These are phyloP conservation scores for Patiria pectinifera DNA, from an alignment of 53 echinoderm and acorn worm genomes.

Conservation along the genomic window DNA sequence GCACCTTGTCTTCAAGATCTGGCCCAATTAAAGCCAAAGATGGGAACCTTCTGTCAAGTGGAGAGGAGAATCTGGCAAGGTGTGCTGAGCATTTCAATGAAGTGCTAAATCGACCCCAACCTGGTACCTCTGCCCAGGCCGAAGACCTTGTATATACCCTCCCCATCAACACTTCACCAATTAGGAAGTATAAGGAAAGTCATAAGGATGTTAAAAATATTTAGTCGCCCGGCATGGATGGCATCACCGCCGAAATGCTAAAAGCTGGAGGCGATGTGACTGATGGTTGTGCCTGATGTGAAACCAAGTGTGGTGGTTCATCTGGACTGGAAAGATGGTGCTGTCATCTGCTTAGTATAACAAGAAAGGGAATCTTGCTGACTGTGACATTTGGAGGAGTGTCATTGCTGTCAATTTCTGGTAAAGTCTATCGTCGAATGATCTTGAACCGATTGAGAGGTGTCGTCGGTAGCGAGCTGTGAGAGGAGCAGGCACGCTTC, in stretches of 20 bases:
- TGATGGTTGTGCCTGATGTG: constrained; percentile 19
- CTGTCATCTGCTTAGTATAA: neutral
- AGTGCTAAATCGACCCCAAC: constrained; percentile 1
- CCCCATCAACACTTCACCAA: constrained; percentile 19
- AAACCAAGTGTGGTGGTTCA: constrained; percentile 11
- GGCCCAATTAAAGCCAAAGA: neutral
- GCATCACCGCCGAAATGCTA: constrained; percentile 23
- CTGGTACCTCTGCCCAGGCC: neutral
- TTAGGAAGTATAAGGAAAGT: constrained; percentile 14
- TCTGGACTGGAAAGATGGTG: neutral
- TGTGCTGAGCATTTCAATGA: no score
- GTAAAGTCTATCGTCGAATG: neutral
- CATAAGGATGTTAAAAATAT: neutral
- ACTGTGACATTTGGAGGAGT: constrained; percentile 22
- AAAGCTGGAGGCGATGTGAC: constrained; percentile 24
- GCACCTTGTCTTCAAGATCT: constrained; percentile 15
- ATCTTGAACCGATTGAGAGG: neutral
- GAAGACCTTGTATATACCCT: neutral
- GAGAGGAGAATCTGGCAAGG: constrained; percentile 18
- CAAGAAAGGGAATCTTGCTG: constrained; percentile 29
- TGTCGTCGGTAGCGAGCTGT: neutral
- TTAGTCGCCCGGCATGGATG: constrained; percentile 4
- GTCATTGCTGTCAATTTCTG: neutral
- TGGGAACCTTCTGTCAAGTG: neutral
- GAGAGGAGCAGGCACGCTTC: neutral